Percentiles rank a stretch among this genome's conserved stretches.
Conservation (phyloP, 2,113 vertebrate species). For the Syngnathoides biaculeatus region DNA sequence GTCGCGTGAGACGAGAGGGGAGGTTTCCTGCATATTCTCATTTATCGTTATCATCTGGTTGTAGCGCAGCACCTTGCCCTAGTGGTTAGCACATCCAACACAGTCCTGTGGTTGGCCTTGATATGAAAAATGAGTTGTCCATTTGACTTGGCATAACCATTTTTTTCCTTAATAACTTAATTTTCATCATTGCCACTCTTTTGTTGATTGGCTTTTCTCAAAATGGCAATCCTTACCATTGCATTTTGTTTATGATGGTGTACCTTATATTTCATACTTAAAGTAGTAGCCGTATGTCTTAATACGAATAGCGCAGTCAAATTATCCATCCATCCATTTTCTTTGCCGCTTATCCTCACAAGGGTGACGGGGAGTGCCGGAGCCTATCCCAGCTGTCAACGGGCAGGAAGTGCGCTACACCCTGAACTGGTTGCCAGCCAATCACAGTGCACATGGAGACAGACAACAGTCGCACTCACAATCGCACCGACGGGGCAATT, state of each 20-base stretch:
- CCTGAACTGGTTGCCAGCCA: too few relatives aligned
- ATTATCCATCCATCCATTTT: too few relatives aligned
- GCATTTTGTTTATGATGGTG: not conserved
- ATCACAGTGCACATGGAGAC: too few relatives aligned
- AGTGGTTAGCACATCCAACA: not conserved
- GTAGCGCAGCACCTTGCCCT: not conserved
- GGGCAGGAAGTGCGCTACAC: too few relatives aligned
- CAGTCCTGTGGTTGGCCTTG: not conserved
- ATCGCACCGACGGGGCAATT: too few relatives aligned
- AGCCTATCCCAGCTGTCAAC: too few relatives aligned
- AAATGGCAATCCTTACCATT: not conserved
- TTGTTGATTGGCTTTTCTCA: not conserved
- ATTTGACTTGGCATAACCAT: too few relatives aligned
- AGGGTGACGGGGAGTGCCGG: too few relatives aligned
- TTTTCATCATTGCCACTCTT: not conserved
- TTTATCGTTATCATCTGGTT: not conserved
- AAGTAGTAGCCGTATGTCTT: not conserved
- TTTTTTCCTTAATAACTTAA: not conserved
- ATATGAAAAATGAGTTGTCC: too few relatives aligned
- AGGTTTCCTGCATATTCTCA: constrained; percentile 24
- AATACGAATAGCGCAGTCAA: too few relatives aligned
- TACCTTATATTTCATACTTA: not conserved
- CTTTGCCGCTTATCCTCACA: too few relatives aligned
- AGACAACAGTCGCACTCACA: too few relatives aligned
- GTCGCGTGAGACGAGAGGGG: constrained; percentile 20